Evolutionary conservation across 1,140 invertebrate genomes (phyloP).

Genomic region (Notospermus geniculatus): DNA sequence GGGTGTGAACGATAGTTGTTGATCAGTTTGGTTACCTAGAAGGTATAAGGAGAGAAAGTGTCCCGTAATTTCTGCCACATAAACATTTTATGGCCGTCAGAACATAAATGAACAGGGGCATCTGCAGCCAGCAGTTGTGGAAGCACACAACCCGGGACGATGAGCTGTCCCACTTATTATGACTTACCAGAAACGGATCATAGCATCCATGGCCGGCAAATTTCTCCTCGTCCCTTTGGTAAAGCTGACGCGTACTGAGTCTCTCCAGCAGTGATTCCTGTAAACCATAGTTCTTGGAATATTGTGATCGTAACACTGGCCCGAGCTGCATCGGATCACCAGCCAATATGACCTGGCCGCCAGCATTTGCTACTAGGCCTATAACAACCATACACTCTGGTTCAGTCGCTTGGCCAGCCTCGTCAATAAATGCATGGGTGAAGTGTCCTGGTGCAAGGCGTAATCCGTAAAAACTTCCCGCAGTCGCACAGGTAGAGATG

Average conservation of each 20-base stretch:
- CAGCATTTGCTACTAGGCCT: conserved; percentile 26
- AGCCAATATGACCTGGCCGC: conserved; percentile 69
- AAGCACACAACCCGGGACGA: background rate
- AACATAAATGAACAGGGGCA: no score
- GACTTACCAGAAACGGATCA: conserved; percentile 45
- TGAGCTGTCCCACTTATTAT: conserved; percentile 21
- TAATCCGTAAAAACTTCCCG: conserved; percentile 69
- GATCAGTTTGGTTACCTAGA: conserved; percentile 57
- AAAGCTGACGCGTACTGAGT: conserved; percentile 65
- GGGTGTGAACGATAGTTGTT: conserved; percentile 71
- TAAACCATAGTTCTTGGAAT: conserved; percentile 66
- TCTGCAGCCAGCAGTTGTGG: no score
- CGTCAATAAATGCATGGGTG: conserved; percentile 84
- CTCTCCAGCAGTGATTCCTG: conserved; percentile 70
- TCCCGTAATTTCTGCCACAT: no score
- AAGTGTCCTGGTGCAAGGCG: conserved; percentile 73
- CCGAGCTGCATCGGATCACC: conserved; percentile 93
- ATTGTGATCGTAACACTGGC: conserved; percentile 71
- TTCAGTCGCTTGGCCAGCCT: conserved; percentile 85
- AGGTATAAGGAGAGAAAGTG: no score
- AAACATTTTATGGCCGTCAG: no score
- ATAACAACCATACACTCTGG: conserved; percentile 64
- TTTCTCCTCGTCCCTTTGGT: conserved; percentile 62
- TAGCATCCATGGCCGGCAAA: conserved; percentile 56
- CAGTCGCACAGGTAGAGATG: conserved; percentile 74